Conservation (phyloP, 1,140 invertebrate genomes). For the Holcopasites calliopsidis region DNA sequence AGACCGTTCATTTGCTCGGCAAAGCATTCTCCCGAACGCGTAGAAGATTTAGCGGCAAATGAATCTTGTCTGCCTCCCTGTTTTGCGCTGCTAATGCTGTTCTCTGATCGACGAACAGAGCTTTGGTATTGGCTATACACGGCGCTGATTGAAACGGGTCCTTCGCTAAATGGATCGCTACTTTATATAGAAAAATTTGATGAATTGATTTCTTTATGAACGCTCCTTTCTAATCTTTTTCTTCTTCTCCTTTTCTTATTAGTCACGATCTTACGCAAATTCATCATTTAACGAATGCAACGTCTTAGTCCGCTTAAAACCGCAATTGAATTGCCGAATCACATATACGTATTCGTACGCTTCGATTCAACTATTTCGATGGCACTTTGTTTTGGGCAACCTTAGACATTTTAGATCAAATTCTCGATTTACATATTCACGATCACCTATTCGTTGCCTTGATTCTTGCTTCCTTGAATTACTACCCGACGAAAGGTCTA, state of each 20-base stretch:
- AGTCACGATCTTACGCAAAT: slow-evolving; percentile 41
- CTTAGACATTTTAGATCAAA: slow-evolving; percentile 66
- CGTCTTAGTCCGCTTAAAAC: slow-evolving; percentile 67
- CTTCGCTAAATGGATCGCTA: slow-evolving; percentile 55
- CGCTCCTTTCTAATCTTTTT: not conserved
- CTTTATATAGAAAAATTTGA: slow-evolving; percentile 16
- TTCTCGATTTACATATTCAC: slow-evolving; percentile 51
- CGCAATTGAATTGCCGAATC: slow-evolving; percentile 56
- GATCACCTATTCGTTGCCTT: slow-evolving; percentile 62
- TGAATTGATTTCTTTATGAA: not conserved
- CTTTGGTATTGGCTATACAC: slow-evolving; percentile 21
- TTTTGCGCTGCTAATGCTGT: not conserved
- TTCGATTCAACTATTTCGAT: slow-evolving; percentile 67
- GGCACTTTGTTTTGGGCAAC: slow-evolving; percentile 61
- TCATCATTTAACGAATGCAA: slow-evolving; percentile 64
- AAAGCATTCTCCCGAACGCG: slow-evolving; percentile 11
- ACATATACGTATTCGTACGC: slow-evolving; percentile 34
- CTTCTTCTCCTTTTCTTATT: not conserved
- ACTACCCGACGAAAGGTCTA: slow-evolving; percentile 52
- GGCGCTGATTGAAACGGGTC: not conserved
- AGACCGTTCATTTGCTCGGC: slow-evolving; percentile 35
- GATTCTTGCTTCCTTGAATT: slow-evolving; percentile 64
- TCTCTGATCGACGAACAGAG: slow-evolving; percentile 8
- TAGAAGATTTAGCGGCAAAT: slow-evolving; percentile 20
- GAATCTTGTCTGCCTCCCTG: not conserved